phyloP scores from a whole-genome alignment of 1,140 invertebrate species.

The Solen grandis region DNA sequence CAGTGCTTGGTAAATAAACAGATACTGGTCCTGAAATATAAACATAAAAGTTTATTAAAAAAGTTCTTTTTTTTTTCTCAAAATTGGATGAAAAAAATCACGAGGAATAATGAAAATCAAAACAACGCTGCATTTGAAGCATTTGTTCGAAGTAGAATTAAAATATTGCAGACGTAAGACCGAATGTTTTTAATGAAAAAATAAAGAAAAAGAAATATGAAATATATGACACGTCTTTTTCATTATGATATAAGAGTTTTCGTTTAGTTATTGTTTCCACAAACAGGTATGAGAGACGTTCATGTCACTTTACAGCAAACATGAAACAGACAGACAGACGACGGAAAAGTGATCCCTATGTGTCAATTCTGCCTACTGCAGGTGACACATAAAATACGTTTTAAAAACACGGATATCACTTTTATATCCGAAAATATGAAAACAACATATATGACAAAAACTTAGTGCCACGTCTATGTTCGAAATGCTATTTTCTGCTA shows the following conservation, averaged over 20 bases:
- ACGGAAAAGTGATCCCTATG: no score
- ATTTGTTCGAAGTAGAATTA: neutral
- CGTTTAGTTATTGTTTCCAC: no score
- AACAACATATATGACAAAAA: neutral
- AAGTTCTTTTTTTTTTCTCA: neutral
- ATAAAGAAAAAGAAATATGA: no score
- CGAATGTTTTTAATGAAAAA: no score
- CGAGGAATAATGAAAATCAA: neutral
- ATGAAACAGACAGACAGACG: no score
- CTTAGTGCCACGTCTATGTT: no score
- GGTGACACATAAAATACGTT: neutral
- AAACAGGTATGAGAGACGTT: no score
- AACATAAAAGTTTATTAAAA: conserved; percentile 39
- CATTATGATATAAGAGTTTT: no score
- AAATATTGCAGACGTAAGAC: neutral
- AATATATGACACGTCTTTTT: no score
- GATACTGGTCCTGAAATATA: conserved; percentile 92
- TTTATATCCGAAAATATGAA: neutral
- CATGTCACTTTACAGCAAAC: no score
- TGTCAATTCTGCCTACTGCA: neutral
- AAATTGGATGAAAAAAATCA: neutral
- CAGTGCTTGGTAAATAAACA: conserved; percentile 98
- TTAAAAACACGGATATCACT: neutral
- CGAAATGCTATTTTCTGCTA: neutral
- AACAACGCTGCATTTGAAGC: neutral